Conservation (phyloP, 2,888 invertebrate species). For the Orchestes rusci region DNA sequence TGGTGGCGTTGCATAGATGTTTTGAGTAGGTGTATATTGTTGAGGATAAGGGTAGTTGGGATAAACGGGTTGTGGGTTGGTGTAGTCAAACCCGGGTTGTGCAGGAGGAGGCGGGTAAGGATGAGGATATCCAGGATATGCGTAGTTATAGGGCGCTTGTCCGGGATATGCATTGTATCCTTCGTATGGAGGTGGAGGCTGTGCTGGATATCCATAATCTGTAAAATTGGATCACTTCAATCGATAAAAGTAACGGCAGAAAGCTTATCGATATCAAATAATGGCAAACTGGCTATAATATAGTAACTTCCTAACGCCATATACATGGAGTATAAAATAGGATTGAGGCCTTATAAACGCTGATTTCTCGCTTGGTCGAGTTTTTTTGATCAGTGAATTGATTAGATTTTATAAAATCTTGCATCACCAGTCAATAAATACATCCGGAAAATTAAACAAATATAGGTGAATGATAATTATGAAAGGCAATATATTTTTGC, state of each 20-base stretch:
- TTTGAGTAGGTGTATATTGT: constrained; percentile 36
- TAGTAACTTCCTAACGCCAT: too few species aligned
- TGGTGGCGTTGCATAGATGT: constrained; percentile 34
- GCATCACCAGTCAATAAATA: too few species aligned
- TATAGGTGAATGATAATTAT: too few species aligned
- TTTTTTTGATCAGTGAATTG: too few species aligned
- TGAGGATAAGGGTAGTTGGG: constrained; percentile 36
- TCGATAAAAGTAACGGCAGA: too few species aligned
- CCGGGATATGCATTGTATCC: constrained; percentile 36
- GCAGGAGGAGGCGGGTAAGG: constrained; percentile 35
- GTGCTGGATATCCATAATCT: constrained; percentile 35
- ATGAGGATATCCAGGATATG: constrained; percentile 38
- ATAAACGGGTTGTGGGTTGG: constrained; percentile 29
- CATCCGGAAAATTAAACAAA: too few species aligned
- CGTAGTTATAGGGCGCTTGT: constrained; percentile 33
- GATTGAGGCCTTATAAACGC: neutral
- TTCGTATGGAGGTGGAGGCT: constrained; percentile 39
- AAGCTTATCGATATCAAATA: neutral
- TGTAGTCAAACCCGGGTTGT: constrained; percentile 28
- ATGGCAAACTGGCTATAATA: too few species aligned
- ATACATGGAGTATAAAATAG: neutral
- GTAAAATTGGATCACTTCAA: constrained; percentile 2
- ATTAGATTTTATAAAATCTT: too few species aligned
- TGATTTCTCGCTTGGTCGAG: too few species aligned
- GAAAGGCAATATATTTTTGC: too few species aligned